A percentile compares a stretch with the other conserved stretches of the same genome.
These are phyloP conservation scores for Ophion ellenae DNA, from an alignment of 2,888 invertebrate species.

Conservation along the genomic window DNA sequence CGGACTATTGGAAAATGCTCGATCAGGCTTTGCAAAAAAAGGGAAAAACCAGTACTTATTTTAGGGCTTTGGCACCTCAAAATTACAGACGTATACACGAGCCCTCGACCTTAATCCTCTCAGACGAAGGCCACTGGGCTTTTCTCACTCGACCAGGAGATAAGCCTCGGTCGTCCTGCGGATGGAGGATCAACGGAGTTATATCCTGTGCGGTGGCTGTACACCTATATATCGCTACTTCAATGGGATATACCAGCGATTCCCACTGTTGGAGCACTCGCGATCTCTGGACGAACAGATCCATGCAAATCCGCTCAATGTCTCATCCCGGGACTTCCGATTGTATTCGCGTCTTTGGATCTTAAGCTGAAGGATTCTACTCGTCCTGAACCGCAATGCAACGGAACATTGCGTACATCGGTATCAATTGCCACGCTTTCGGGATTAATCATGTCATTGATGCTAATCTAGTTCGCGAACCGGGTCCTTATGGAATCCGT, in stretches of 20 bases:
- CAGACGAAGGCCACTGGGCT: slow-evolving; percentile 38
- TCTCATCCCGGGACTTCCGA: neutral
- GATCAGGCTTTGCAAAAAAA: too few relatives aligned
- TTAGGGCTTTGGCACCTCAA: neutral
- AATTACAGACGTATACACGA: slow-evolving; percentile 36
- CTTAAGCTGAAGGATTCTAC: neutral
- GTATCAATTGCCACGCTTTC: neutral
- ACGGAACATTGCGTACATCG: neutral
- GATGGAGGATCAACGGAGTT: slow-evolving; percentile 44
- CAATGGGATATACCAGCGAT: slow-evolving; percentile 28
- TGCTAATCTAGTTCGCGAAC: neutral
- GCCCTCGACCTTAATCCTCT: slow-evolving; percentile 68
- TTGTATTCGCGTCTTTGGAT: slow-evolving; percentile 9
- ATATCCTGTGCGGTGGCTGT: slow-evolving; percentile 29
- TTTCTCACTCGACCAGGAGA: slow-evolving; percentile 30
- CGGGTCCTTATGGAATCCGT: neutral
- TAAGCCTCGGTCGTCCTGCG: slow-evolving; percentile 39
- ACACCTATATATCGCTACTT: neutral
- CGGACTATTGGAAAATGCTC: too few relatives aligned
- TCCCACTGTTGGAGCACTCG: neutral
- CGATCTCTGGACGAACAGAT: slow-evolving; percentile 1
- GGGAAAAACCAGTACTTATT: too few relatives aligned
- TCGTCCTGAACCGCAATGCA: neutral
- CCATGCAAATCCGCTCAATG: slow-evolving; percentile 44
- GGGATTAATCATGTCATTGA: neutral